These are phyloP conservation scores for Diaphora mendica DNA, from an alignment of 2,888 invertebrate species.

Conservation along the genomic window DNA sequence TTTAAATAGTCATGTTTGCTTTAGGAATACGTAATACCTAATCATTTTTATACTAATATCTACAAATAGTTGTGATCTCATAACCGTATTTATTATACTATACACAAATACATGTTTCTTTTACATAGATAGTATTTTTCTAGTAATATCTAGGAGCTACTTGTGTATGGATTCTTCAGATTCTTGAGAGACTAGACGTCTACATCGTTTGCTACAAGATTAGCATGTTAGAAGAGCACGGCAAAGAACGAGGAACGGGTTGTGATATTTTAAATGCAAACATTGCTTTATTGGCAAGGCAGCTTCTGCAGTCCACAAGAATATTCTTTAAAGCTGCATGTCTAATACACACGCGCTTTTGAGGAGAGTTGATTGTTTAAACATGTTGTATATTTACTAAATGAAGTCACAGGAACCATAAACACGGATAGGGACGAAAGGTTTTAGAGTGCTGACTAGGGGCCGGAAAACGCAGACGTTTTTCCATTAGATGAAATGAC, in stretches of 20 bases:
- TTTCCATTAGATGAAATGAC: slow-evolving; percentile 2
- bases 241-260: not conserved
- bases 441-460: slow-evolving; percentile 3
- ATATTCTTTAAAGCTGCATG: not conserved
- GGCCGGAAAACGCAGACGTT: slow-evolving; percentile 1
- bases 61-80: not conserved
- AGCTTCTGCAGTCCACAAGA: not conserved
- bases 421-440: not conserved
- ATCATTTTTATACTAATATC: not conserved
- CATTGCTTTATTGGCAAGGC: not conserved
- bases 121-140: not conserved
- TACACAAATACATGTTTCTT: not conserved
- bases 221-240: not conserved
- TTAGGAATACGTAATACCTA: not conserved
- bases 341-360: not conserved
- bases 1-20: not conserved
- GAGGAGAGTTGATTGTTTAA: not conserved
- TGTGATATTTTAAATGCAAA: not conserved
- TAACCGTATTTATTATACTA: not conserved
- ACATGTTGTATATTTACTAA: not conserved
- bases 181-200: not conserved
- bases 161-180: not conserved
- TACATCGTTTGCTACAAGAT: not conserved
- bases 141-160: not conserved
- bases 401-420: not conserved